Conservation (phyloP, 2,113 vertebrate species). For the Girardinichthys multiradiatus region DNA sequence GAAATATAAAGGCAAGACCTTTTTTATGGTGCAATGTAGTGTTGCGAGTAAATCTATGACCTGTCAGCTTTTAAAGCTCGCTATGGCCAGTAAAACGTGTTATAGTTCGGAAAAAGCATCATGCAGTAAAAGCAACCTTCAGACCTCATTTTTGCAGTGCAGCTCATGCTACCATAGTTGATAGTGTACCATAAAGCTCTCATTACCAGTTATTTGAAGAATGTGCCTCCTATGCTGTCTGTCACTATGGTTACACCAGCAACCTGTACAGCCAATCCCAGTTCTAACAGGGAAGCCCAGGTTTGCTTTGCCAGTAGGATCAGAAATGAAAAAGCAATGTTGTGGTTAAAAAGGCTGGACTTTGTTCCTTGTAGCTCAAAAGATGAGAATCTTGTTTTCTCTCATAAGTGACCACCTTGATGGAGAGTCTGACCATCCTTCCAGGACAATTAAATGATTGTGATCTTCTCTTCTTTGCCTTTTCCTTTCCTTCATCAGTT, state of each 20-base stretch:
- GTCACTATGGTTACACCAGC: conserved; percentile 66
- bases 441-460: conserved; percentile 82
- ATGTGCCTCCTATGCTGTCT: conserved; percentile 39
- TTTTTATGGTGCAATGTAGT: conserved; percentile 18
- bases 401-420: conserved; percentile 54
- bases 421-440: conserved; percentile 70
- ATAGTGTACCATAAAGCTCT: conserved; percentile 43
- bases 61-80: conserved; percentile 36
- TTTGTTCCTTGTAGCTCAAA: conserved; percentile 39
- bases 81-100: conserved; percentile 30
- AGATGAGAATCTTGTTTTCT: conserved; percentile 52
- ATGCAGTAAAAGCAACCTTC: conserved; percentile 34
- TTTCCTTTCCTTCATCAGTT: conserved; percentile 39
- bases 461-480: conserved; percentile 69
- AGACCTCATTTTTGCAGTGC: conserved; percentile 27
- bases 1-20: conserved; percentile 44
- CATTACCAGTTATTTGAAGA: conserved; percentile 38
- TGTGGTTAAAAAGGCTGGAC: conserved; percentile 18
- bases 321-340: conserved; percentile 23
- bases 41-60: conserved; percentile 33
- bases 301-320: conserved; percentile 40
- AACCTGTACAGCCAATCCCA: conserved; percentile 47
- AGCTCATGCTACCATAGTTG: conserved; percentile 23
- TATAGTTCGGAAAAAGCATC: conserved; percentile 28
- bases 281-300: conserved; percentile 20